phyloP scores from a whole-genome alignment of 2,113 vertebrate genomes.

The Rhagologus leucostigma region DNA sequence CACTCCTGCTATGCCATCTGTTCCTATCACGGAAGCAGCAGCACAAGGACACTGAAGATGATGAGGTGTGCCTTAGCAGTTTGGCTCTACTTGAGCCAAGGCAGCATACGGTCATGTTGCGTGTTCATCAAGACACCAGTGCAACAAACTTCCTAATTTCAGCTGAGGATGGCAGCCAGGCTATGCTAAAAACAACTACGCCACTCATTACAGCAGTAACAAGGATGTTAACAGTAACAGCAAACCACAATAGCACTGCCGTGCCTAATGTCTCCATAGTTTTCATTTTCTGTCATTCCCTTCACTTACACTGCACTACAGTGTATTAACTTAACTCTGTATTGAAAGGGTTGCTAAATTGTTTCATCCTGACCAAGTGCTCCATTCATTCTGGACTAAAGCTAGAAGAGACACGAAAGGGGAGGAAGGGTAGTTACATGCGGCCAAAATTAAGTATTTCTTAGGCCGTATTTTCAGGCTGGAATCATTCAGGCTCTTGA shows the following conservation, averaged over 20 bases:
- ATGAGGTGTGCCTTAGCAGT: not conserved
- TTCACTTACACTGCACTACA: not conserved
- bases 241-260: not conserved
- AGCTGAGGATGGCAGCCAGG: not conserved
- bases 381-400: not conserved
- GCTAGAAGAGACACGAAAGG: not conserved
- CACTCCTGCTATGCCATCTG: constrained; percentile 32
- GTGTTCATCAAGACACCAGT: not conserved
- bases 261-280: not conserved
- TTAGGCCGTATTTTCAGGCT: not conserved
- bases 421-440: not conserved
- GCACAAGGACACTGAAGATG: not conserved
- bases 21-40: not conserved
- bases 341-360: not conserved
- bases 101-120: not conserved
- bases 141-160: not conserved
- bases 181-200: not conserved
- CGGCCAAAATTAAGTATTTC: not conserved
- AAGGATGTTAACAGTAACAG: not conserved
- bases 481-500: not conserved
- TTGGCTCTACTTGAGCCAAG: not conserved
- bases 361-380: not conserved
- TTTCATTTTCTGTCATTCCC: not conserved
- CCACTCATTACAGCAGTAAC: not conserved
- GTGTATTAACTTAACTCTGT: not conserved